Evolutionary conservation across 2,113 vertebrate genomes (phyloP), one percentile per base, ranked within the genome.

Genomic region (Hymenochirus boettgeri): DNA sequence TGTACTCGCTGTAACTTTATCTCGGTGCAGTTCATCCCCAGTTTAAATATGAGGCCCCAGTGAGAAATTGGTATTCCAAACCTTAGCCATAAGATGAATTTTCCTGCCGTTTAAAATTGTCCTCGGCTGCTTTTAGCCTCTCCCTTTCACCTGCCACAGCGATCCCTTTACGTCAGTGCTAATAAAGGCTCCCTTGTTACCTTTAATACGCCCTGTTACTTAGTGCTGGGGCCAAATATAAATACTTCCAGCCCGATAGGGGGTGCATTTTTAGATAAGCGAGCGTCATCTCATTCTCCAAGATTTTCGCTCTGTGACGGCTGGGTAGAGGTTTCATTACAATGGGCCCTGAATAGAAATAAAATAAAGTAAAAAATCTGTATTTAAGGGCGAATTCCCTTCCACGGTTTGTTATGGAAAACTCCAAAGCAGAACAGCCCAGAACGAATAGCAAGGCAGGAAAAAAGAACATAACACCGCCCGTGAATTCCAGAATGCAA

Each of bases 391-490:
- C 17, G 27, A 33, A 21, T 58, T 51, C 33, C 23, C 64, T 47
- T 31, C 17, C 18, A 48, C 2, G 50, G 63, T 65, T 65, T 65
- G 51, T 64, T 47, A 67, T 51, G 64, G 64, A 66, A 57, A 66
- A 66, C 54, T 58, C 64, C 54, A 35, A 57, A 37, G 53, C 39
- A 29, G 63, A 57, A 57, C 25, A 2, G 18, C 29, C 5, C 29
- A 31, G 5, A 6, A 31, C 10, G 39, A 13, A 7, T 42, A n/a
- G 39, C 10, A 42, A 42, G 39, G 15, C 10, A 42, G 15, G 15
- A 42, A 11, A 42, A 42, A 42, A n/a, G n/a, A n/a, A n/a, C n/a
- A n/a, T n/a, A n/a, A n/a, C n/a, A n/a, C n/a, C n/a, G n/a, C n/a
- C n/a, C n/a, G n/a, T n/a, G n/a, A n/a, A n/a, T n/a, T n/a, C n/a